Conservation (phyloP, 2,113 vertebrate species). For the Bolborhynchus lineola region DNA sequence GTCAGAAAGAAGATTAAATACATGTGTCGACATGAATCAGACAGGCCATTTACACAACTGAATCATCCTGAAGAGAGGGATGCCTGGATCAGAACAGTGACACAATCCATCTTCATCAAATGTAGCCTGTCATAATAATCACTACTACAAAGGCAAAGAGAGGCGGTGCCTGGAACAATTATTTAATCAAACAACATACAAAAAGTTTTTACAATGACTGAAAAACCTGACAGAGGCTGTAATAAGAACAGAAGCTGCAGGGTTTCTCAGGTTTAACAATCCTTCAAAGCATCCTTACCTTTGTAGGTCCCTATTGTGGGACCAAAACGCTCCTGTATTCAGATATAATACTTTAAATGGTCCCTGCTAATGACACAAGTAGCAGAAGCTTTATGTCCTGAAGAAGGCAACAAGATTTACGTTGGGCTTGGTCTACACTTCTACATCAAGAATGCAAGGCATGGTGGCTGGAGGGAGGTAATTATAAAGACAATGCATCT, state of each 20-base stretch:
- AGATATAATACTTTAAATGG: background rate
- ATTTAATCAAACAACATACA: background rate
- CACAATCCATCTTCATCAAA: fast-evolving
- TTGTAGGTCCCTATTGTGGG: background rate
- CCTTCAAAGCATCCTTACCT: background rate
- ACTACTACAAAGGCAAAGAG: background rate
- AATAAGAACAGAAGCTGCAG: background rate
- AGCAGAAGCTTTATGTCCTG: background rate
- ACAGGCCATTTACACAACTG: background rate
- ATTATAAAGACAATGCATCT: background rate
- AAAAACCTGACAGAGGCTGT: background rate
- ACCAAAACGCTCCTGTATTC: background rate
- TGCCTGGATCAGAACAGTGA: background rate
- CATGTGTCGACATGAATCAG: background rate
- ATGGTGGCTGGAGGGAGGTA: background rate
- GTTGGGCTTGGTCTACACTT: background rate
- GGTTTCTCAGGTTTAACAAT: background rate
- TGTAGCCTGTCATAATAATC: background rate
- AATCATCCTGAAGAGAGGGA: background rate
- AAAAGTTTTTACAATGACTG: background rate
- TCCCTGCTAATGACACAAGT: background rate
- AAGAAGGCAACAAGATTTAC: background rate
- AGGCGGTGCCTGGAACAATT: background rate
- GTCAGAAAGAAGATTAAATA: background rate
- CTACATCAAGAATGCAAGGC: background rate